These are phyloP conservation scores for Sebastiscus albofasciatus DNA, from an alignment of 2,797 vertebrate species.

Conservation along the genomic window DNA sequence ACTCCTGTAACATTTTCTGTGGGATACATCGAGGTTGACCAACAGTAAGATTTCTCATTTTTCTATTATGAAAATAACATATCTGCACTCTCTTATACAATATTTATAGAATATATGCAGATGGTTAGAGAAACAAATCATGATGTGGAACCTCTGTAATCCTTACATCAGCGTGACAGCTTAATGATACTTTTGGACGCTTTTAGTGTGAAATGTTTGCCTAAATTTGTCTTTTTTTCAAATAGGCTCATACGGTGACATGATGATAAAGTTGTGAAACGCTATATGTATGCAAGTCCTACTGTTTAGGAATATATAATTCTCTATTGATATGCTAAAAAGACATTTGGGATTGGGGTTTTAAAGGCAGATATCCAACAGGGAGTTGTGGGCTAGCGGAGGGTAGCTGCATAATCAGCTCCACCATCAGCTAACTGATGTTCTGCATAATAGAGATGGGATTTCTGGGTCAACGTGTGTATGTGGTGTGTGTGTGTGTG, in stretches of 20 bases:
- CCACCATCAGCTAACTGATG: slow-evolving; percentile 81
- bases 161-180: slow-evolving; percentile 28
- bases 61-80: slow-evolving; percentile 27
- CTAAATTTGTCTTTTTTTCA: slow-evolving; percentile 48
- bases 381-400: slow-evolving; percentile 76
- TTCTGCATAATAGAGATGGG: slow-evolving; percentile 80
- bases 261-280: slow-evolving; percentile 57
- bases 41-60: neutral
- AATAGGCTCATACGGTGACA: slow-evolving; percentile 45
- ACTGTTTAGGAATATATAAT: slow-evolving; percentile 81
- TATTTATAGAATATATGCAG: slow-evolving; percentile 25
- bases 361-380: slow-evolving; percentile 79
- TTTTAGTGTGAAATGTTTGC: slow-evolving; percentile 42
- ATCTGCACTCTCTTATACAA: neutral
- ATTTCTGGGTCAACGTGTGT: slow-evolving; percentile 76
- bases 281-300: slow-evolving; percentile 60
- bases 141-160: slow-evolving; percentile 1
- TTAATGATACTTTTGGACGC: slow-evolving; percentile 28
- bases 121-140: slow-evolving; percentile 18
- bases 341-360: slow-evolving; percentile 79
- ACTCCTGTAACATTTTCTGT: neutral
- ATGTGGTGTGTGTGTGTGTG: slow-evolving; percentile 32
- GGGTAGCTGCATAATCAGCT: slow-evolving; percentile 82
- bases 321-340: slow-evolving; percentile 82
- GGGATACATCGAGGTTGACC: neutral